phyloP scores from a whole-genome alignment of 1,140 invertebrate genomes.

The Cheumatopsyche charites region DNA sequence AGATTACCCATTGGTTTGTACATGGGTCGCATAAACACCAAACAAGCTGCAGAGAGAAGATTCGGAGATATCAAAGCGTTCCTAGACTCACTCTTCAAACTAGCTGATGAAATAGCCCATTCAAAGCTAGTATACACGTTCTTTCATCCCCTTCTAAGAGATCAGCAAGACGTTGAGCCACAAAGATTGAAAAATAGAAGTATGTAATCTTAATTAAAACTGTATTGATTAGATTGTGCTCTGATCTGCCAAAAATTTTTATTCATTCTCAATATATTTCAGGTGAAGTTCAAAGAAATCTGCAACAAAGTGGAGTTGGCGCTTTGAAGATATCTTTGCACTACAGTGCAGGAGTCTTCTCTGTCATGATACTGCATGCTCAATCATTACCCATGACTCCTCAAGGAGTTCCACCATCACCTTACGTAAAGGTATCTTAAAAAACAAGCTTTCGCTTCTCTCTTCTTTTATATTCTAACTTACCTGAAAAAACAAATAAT shows the following conservation, averaged over 20 bases:
- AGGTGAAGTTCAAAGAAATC: slow-evolving; percentile 51
- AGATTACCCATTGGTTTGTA: slow-evolving; percentile 79
- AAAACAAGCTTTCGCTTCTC: not conserved
- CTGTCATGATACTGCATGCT: slow-evolving; percentile 88
- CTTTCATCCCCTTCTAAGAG: slow-evolving; percentile 93
- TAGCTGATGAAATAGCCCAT: slow-evolving; percentile 92
- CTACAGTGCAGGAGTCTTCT: slow-evolving; percentile 79
- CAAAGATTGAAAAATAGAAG: slow-evolving; percentile 59
- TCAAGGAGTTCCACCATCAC: slow-evolving; percentile 80
- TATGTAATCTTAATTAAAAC: slow-evolving; percentile 52
- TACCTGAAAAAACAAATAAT: too few species aligned
- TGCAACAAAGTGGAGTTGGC: slow-evolving; percentile 52
- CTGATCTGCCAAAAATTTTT: too few species aligned
- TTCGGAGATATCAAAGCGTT: slow-evolving; percentile 87
- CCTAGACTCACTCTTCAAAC: slow-evolving; percentile 81
- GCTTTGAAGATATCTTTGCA: slow-evolving; percentile 76
- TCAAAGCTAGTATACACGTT: slow-evolving; percentile 97
- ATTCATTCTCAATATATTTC: not conserved
- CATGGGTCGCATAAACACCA: slow-evolving; percentile 91
- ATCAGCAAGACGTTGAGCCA: slow-evolving; percentile 80
- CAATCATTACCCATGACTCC: slow-evolving; percentile 78
- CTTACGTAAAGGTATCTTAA: slow-evolving; percentile 83
- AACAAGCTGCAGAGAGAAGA: slow-evolving; percentile 91
- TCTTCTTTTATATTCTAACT: too few species aligned
- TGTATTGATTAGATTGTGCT: not conserved